Base-by-base conservation (phyloP, 2,797 vertebrate species). In the Sebastes hubbsi region DNA sequence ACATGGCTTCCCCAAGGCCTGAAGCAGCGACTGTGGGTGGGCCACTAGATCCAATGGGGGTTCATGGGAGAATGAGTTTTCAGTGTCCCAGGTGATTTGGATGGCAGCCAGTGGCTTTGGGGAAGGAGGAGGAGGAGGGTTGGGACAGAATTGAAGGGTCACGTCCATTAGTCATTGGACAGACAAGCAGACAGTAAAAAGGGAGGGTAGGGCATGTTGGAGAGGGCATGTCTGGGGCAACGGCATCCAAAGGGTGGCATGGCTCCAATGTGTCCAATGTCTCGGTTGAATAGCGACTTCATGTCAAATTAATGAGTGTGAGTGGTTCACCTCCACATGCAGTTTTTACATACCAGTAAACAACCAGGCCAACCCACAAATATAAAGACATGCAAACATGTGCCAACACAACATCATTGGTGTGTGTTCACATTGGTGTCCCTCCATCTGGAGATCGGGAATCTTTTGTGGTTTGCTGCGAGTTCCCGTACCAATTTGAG, bases 151-250 rank as follows among this genome's bases (percentile, higher is more conserved):
- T 69, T 68, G 58, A 61, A 78, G 61, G 46, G 20, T 67, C 18
- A 20, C 58, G 27, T 56, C 87, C 72, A 89, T 93, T 92, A 89
- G 83, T 93, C 90, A 90, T 72, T 58, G 68, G 22, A 70, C 49
- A 82, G 75, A 79, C 85, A 83, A 29, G 74, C 88, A 85, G 87
- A 83, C 82, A 36, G 82, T 67, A 54, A 75, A 80, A 76, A 71
- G 78, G 81, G 70, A 81, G 75, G 60, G 77, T 2, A 64, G 60
- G 77, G 34, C 32, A 80, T 78, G 58, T 80, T 71, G 42, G 55
- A 80, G 81, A 84, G 89, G 87, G 88, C 90, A 93, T 75, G 91
- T 91, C 90, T 90, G 85, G 92, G 88, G 85, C 91, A 92, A 69
- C 66, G 42, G 34, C 74, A 72, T 74, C 68, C 80, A 83, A 82